A percentile compares a stretch with the other conserved stretches of the same genome.
phyloP scores from a whole-genome alignment of 2,113 vertebrate genomes.

The Rhagologus leucostigma region DNA sequence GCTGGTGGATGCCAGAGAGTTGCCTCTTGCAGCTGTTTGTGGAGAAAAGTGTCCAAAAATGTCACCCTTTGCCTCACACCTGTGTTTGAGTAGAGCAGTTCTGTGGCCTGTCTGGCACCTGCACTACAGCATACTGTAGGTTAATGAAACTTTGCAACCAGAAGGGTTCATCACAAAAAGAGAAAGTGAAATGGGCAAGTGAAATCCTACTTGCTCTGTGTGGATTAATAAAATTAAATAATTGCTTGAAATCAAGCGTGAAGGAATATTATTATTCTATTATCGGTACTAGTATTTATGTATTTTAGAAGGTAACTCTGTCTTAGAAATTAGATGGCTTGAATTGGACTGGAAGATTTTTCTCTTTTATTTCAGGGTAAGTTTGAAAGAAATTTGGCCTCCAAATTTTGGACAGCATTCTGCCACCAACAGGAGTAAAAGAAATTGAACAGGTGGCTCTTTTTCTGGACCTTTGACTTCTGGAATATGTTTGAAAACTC shows the following conservation, averaged over 20 bases:
- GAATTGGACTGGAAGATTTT: neutral
- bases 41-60: neutral
- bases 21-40: neutral
- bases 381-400: neutral
- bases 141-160: neutral
- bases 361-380: neutral
- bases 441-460: neutral
- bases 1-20: neutral
- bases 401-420: neutral
- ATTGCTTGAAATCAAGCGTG: neutral
- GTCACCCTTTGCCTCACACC: neutral
- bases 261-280: conserved; percentile 13
- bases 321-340: neutral
- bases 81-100: neutral
- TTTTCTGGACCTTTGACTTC: neutral
- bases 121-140: neutral
- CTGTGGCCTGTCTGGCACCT: neutral
- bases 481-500: neutral
- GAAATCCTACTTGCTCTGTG: neutral
- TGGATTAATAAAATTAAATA: neutral
- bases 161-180: neutral
- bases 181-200: neutral
- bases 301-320: neutral
- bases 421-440: neutral
- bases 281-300: neutral